Evolutionary conservation across 2,888 invertebrate genomes (phyloP).

Genomic region (Callinectes sapidus): DNA sequence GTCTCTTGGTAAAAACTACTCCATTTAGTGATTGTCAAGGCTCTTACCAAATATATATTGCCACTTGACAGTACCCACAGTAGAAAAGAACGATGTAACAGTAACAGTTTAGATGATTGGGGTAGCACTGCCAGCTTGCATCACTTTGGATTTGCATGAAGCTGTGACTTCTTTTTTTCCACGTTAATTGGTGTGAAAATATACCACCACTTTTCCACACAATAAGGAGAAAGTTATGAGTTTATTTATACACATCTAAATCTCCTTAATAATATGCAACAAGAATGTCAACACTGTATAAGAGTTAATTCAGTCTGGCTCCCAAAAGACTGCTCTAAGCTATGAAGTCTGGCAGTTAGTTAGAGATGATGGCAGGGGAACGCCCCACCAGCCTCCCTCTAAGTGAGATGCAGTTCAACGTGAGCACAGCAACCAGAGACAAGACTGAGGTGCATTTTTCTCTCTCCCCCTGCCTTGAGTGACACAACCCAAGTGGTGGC

Average conservation of each 20-base stretch:
- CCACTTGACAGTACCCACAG: constrained; percentile 26
- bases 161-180: not conserved
- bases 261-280: constrained; percentile 61
- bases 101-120: not conserved
- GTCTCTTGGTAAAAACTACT: not conserved
- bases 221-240: constrained; percentile 26
- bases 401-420: not conserved
- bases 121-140: not conserved
- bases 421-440: not conserved
- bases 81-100: not conserved
- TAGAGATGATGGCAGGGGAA: not conserved
- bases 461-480: not conserved
- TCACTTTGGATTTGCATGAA: not conserved
- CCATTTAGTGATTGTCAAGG: constrained; percentile 54
- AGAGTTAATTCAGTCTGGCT: constrained; percentile 38
- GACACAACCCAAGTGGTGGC: not conserved
- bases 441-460: not conserved
- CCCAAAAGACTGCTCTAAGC: constrained; percentile 33
- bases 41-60: constrained; percentile 42
- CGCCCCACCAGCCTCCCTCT: not conserved
- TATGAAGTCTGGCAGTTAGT: constrained; percentile 33
- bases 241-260: constrained; percentile 51
- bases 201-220: constrained; percentile 20
- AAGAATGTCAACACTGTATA: constrained; percentile 53
- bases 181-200: constrained; percentile 18